Percentiles rank a stretch among this genome's conserved stretches.
These are phyloP conservation scores for Leptinotarsa haldemani DNA, from an alignment of 2,888 invertebrate species.

Conservation along the genomic window DNA sequence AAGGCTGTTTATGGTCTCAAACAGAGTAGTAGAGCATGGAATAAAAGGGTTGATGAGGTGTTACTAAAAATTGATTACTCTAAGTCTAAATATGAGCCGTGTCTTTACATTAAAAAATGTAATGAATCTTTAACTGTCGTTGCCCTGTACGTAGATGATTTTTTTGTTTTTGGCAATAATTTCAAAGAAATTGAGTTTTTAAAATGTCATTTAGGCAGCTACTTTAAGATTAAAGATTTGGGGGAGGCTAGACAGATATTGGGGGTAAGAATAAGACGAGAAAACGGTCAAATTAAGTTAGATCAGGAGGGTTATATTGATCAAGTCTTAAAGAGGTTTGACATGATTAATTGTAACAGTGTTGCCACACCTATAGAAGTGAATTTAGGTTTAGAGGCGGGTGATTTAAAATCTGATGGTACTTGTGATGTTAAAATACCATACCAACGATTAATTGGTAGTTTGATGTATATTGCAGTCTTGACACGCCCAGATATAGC, in stretches of 20 bases:
- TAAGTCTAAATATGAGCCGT: neutral
- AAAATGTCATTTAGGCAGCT: conserved; percentile 38
- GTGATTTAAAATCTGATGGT: neutral
- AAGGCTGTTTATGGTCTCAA: no score
- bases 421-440: conserved; percentile 12
- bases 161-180: conserved; percentile 43
- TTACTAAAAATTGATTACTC: no score
- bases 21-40: no score
- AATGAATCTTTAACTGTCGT: conserved; percentile 19
- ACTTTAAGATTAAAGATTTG: conserved; percentile 39
- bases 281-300: conserved; percentile 32
- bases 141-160: conserved; percentile 44
- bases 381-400: no score
- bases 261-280: conserved; percentile 36
- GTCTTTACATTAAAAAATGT: conserved; percentile 12
- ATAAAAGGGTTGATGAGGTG: no score
- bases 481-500: conserved; percentile 42
- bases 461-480: conserved; percentile 33
- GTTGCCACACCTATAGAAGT: conserved; percentile 33
- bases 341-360: conserved; percentile 30
- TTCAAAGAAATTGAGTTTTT: conserved; percentile 28
- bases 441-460: conserved; percentile 43
- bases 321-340: conserved; percentile 33
- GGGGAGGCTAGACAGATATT: conserved; percentile 36
- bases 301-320: conserved; percentile 42